Base-by-base conservation (phyloP, 1,140 invertebrate species). In the Lamellibrachia luymesi region DNA sequence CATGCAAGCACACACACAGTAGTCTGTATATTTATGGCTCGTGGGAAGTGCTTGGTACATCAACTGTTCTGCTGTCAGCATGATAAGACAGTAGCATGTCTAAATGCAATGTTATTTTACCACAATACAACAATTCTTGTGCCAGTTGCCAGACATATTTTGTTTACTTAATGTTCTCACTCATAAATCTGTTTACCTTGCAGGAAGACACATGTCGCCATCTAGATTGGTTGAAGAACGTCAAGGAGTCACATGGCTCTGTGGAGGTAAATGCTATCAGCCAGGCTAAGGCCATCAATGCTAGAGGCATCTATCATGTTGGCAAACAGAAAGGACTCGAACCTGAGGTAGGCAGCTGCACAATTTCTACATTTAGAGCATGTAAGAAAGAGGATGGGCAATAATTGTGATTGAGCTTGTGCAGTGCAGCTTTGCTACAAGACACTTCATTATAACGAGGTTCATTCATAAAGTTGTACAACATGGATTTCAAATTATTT, bases 261-360 rank as follows among this genome's bases (percentile, higher is more conserved):
- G 95, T 96, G 4, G 95, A 96, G 93, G 93, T 95, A n/a, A 95
- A 95, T 13, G 95, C 95, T 0, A 93, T 96, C 51, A 92, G 93
- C 49, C 95, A 96, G 93, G 95, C 95, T 7, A 94, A 94, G 90
- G 94, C 94, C 25, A 96, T 96, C 80, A 95, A 95, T 93, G 90
- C 92, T 10, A 93, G 92, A 92, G 95, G 96, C 10, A 93, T 96
- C 90, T 96, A 95, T 91, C 80, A 90, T 90, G 93, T 95, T 93
- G 95, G 95, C 17, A 93, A 93, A 92, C 51, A 91, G 8, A 89
- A 52, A 51, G 25, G n/a, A n/a, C 27, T 0, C 17, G 52, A 52
- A 51, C 50, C 52, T 13, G 52, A 92, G 92, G 92, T 92, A 52
- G 64, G 13, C 17, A 10, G 17, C 64, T 17, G 1, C 2, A 80